A percentile compares a stretch with the other conserved stretches of the same genome.
phyloP scores from a whole-genome alignment of 2,888 invertebrate genomes.

The Calliopum simillimum region DNA sequence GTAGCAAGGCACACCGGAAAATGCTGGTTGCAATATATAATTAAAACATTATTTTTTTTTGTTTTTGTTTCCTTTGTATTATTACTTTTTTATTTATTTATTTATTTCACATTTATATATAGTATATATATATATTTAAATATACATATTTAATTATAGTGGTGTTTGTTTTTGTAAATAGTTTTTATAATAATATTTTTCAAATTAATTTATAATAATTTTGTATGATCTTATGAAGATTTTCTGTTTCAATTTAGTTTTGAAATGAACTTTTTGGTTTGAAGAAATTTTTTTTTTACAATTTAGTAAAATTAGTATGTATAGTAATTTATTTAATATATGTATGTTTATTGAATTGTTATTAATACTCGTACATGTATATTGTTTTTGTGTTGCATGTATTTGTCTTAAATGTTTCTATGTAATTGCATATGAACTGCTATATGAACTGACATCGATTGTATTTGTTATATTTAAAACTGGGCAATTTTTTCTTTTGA shows the following conservation, averaged over 20 bases:
- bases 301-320: slow-evolving; percentile 7
- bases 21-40: too few species aligned
- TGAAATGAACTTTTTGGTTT: slow-evolving; percentile 13
- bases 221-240: slow-evolving; percentile 9
- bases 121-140: slow-evolving; percentile 41
- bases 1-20: too few species aligned
- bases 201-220: slow-evolving; percentile 11
- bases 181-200: neutral
- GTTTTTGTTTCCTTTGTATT: slow-evolving; percentile 36
- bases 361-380: slow-evolving; percentile 10
- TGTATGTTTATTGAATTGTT: slow-evolving; percentile 26
- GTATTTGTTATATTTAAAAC: too few species aligned
- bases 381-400: slow-evolving; percentile 5
- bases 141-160: slow-evolving; percentile 25
- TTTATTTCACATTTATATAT: slow-evolving; percentile 46
- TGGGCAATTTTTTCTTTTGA: too few species aligned
- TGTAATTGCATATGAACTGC: neutral
- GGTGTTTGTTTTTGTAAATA: slow-evolving; percentile 24
- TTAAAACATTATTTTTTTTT: neutral
- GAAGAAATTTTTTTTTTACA: slow-evolving; percentile 24
- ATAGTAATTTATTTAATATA: neutral
- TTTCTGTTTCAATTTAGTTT: slow-evolving; percentile 12
- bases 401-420: slow-evolving; percentile 9
- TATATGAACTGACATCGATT: too few species aligned
- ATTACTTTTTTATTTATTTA: slow-evolving; percentile 38